Evolutionary conservation across 1,140 invertebrate genomes (phyloP), one percentile per base, ranked within the genome.

Genomic region (Neuroterus valhalla): DNA sequence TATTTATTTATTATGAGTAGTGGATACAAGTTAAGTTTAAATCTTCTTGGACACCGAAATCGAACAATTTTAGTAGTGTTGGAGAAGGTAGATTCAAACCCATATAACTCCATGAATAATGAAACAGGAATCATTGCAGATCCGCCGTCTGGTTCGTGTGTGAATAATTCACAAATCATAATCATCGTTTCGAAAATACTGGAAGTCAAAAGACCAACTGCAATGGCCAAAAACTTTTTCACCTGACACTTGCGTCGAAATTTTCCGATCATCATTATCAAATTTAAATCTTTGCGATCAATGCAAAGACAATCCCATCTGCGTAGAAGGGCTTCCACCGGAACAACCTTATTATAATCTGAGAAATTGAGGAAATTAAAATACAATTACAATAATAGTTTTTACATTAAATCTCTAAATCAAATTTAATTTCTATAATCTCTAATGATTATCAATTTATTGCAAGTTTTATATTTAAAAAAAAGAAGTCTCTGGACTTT

Each of bases 71-170:
- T 6, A 52, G 14, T 66, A 14, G 23, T 11, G 12, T 4, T 14
- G 11, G n/a, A 15, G 6, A 50, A 70, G 10, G 50, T 44, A 50
- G 38, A 48, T 70, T 48, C 45, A 66, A 75, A 89, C 87, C 86
- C 85, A 68, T 96, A 96, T 77, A 95, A 90, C 21, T 92, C 90
- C 74, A 93, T 91, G 81, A 96, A 96, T 21, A 94, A 90, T 46
- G 91, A 90, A n/a, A 93, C 91, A 0, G 94, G 92, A 46, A 97
- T 94, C 78, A 94, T 93, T 0, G 95, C 93, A 1, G 94, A 93
- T 6, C 94, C 95, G n/a, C 96, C 96, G 73, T 96, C 95, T 0
- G 95, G 94, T 83, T 97, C 95, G 72, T 93, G 92, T 2, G 95
- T 96, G 48, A 96, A 91, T 2, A 96, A 91, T 85, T 97, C 95